Percentiles rank a stretch among this genome's conserved stretches.
Conservation (phyloP, 2,797 vertebrate genomes). For the Mus spretus region DNA sequence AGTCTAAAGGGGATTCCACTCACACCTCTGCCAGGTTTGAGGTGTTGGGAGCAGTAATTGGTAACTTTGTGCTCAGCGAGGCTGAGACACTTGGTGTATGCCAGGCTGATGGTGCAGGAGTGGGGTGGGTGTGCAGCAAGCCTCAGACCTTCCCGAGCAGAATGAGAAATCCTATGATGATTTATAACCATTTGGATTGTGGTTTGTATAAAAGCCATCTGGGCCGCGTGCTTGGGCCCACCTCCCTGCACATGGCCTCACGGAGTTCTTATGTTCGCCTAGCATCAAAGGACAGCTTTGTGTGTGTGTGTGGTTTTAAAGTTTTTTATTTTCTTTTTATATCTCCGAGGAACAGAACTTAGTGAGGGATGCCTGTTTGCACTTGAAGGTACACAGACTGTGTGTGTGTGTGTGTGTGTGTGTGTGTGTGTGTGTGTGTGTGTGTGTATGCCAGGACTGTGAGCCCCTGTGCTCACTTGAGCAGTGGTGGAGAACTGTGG, state of each 20-base stretch:
- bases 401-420: no score
- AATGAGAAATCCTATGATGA: conserved; percentile 58
- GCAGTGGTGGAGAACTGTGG: background rate
- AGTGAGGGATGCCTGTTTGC: background rate
- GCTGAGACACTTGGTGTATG: conserved; percentile 11
- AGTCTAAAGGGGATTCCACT: background rate
- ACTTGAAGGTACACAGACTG: background rate
- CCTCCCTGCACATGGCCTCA: conserved; percentile 41
- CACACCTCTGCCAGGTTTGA: background rate
- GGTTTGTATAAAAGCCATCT: conserved; percentile 71
- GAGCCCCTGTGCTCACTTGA: background rate
- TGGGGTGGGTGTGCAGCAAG: background rate
- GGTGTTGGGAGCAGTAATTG: background rate
- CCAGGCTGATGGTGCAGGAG: background rate
- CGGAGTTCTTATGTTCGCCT: conserved; percentile 39
- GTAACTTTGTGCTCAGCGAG: background rate
- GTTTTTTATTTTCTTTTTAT: background rate
- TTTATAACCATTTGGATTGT: conserved; percentile 52
- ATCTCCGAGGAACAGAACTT: conserved; percentile 29
- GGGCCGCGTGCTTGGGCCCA: conserved; percentile 36
- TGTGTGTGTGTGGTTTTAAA: conserved; percentile 6
- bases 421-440: no score
- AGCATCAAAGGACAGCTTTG: conserved; percentile 52
- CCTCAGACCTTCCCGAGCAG: conserved; percentile 39
- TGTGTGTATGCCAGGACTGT: accelerated